Evolutionary conservation across 2,113 vertebrate species (phyloP), one percentile per base, ranked within the genome.

Genomic region (Propithecus coquereli): DNA sequence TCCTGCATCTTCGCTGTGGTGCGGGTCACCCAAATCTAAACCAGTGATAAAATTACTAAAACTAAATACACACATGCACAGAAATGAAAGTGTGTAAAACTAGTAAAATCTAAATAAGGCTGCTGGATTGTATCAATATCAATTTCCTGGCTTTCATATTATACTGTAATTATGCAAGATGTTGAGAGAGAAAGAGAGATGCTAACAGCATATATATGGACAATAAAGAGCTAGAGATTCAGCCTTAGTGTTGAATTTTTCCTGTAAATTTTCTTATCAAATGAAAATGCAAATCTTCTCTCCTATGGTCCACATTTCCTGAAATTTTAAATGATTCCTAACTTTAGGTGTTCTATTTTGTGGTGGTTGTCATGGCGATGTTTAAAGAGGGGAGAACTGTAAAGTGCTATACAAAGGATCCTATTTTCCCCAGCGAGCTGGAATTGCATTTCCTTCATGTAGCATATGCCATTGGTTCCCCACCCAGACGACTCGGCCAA

Each of bases 291-390:
- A 96, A 94, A 91, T 97, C 94, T 87, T 85, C 74, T 94, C 85
- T 74, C 73, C 77, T 93, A 77, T 25, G 68, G 96, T 92, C 90
- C 77, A 80, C 81, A 47, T 92, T 96, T 80, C 79, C 87, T 85
- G 61, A 92, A 95, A 97, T 96, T 94, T 95, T 92, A 96, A 97
- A 92, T 91, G 65, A 81, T 77, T 90, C 92, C 95, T 97, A 97
- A 96, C 94, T 94, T 97, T 94, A 93, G 96, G 94, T 91, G 59
- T 82, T 97, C 96, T 96, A 90, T 92, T 95, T 92, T 92, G 65
- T 74, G 77, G 27, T 95, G 74, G 97, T 98, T 97, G 94, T 94
- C 97, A 98, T 97, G 96, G 97, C 77, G 85, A 97, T 91, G 66
- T 82, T 97, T 97, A 95, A 96, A 96, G 85, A 96, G 59, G 54